Conservation (phyloP, 2,797 vertebrate genomes). For the Etheostoma perlongum region DNA sequence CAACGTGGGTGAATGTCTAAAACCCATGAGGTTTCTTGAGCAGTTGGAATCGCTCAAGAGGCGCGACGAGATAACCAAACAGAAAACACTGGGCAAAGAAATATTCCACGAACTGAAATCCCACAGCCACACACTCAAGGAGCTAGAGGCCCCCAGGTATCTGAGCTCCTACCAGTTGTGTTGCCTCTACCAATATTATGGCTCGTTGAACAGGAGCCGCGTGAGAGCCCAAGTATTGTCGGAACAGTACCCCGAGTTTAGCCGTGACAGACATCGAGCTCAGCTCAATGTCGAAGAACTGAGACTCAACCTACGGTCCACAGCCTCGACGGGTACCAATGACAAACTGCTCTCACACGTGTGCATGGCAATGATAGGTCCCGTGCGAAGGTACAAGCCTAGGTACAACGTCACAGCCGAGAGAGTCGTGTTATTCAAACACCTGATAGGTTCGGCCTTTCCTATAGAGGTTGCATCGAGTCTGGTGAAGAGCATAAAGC, state of each 20-base stretch:
- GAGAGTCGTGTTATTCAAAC: constrained; percentile 28
- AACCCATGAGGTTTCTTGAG: not conserved
- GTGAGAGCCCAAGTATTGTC: not conserved
- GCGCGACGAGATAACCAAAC: constrained; percentile 12
- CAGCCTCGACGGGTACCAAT: no score
- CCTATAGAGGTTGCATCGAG: not conserved
- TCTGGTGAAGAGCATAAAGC: no score
- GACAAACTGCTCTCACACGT: not conserved
- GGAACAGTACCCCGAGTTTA: fast-evolving
- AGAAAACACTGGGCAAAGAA: constrained; percentile 15
- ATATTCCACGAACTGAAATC: not conserved
- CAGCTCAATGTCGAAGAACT: not conserved
- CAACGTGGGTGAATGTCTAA: not conserved
- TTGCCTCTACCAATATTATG: constrained; percentile 15
- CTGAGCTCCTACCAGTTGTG: constrained; percentile 11
- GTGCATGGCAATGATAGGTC: constrained; percentile 11
- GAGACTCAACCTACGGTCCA: no score
- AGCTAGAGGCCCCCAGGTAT: constrained; percentile 17
- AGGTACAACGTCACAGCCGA: not conserved
- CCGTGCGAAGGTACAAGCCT: not conserved
- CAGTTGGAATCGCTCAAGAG: constrained; percentile 19
- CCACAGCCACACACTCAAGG: not conserved
- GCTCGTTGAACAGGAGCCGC: constrained; percentile 21
- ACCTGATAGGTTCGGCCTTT: not conserved
- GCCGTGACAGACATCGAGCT: not conserved